Percentiles rank a stretch among this genome's conserved stretches.
These are phyloP conservation scores for Pyrrhosoma nymphula DNA, from an alignment of 2,888 invertebrate species.

Conservation along the genomic window DNA sequence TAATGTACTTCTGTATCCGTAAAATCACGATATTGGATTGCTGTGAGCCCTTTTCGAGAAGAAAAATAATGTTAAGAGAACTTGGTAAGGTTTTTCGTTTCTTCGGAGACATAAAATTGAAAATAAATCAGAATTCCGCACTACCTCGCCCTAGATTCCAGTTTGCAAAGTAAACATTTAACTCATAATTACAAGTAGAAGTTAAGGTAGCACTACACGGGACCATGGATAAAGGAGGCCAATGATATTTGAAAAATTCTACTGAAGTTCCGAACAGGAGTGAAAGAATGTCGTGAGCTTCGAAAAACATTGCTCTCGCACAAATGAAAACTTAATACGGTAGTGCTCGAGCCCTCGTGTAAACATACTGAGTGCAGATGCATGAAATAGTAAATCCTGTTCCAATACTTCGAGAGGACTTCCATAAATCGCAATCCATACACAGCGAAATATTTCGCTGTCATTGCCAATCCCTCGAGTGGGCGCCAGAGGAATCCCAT, in stretches of 20 bases:
- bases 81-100: background rate
- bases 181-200: background rate
- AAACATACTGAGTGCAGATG: background rate
- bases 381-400: background rate
- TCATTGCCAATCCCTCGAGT: background rate
- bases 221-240: background rate
- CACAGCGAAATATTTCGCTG: background rate
- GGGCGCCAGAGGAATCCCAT: background rate
- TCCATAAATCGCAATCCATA: background rate
- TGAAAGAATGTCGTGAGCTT: background rate
- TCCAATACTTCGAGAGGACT: conserved; percentile 14
- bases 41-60: background rate
- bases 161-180: background rate
- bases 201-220: background rate
- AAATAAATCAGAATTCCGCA: background rate
- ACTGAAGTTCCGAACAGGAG: background rate
- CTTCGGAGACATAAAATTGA: background rate
- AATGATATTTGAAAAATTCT: background rate
- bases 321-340: background rate
- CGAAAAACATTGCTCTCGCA: background rate
- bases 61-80: background rate
- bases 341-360: background rate
- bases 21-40: background rate
- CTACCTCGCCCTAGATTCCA: background rate
- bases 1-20: background rate